A percentile compares a stretch with the other conserved stretches of the same genome.
These are phyloP conservation scores for Phyllostomus discolor DNA, from an alignment of 2,113 vertebrate species.

Conservation along the genomic window DNA sequence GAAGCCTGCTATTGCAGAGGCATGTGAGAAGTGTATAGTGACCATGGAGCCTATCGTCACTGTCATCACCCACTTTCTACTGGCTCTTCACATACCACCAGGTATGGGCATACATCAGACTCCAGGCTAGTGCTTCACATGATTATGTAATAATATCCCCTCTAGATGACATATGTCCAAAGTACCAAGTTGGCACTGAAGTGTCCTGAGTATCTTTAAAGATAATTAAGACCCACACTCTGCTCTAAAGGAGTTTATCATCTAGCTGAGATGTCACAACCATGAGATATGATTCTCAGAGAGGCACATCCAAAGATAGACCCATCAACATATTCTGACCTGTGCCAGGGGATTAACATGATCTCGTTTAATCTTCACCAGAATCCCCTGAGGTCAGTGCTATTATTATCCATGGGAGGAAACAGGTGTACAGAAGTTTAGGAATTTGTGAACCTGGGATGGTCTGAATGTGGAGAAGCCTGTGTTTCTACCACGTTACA, in stretches of 20 bases:
- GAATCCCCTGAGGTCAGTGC: neutral
- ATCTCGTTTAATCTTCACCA: neutral
- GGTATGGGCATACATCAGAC: neutral
- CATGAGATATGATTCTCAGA: neutral
- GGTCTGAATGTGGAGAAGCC: neutral
- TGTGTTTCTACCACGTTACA: neutral
- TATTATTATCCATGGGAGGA: neutral
- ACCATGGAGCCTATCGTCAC: neutral
- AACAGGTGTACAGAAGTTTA: neutral
- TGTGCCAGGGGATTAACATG: neutral
- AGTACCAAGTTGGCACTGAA: neutral
- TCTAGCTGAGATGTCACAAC: neutral
- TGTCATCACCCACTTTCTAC: neutral
- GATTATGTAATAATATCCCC: neutral
- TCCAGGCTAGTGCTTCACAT: neutral
- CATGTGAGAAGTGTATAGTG: accelerated
- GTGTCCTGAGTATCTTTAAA: neutral
- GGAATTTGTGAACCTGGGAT: neutral
- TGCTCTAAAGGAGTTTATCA: neutral
- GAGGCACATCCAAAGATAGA: neutral
- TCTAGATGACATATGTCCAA: neutral
- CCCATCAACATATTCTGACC: neutral
- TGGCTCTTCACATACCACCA: neutral
- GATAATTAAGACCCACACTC: neutral
- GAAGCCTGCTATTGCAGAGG: neutral